Percentiles rank a stretch among this genome's conserved stretches.
These are phyloP conservation scores for Lepidurus apus DNA, from an alignment of 1,140 invertebrate species.

Conservation along the genomic window DNA sequence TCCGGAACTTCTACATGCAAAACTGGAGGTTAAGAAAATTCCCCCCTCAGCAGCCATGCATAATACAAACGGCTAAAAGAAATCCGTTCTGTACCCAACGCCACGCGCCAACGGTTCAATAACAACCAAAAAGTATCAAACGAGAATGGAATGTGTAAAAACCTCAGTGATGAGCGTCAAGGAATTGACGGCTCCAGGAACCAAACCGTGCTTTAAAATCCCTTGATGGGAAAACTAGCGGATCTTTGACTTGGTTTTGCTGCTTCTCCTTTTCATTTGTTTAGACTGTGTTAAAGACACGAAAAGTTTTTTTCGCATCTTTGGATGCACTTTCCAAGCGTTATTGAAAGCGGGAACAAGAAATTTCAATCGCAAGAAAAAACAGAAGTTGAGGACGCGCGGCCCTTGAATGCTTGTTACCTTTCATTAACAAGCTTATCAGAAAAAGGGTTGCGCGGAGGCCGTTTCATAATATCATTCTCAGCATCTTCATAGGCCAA, in stretches of 20 bases:
- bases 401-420: slow-evolving; percentile 51
- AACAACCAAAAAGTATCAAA: neutral
- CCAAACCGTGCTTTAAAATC: neutral
- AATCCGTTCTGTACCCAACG: neutral
- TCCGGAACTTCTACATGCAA: neutral
- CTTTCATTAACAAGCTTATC: slow-evolving; percentile 99
- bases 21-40: neutral
- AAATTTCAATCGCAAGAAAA: neutral
- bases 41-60: neutral
- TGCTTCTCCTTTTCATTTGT: too few species aligned
- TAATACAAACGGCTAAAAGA: neutral
- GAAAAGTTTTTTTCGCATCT: too few species aligned
- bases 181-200: neutral
- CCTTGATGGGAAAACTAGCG: too few species aligned
- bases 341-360: neutral
- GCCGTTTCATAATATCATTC: slow-evolving; percentile 98
- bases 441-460: slow-evolving; percentile 84
- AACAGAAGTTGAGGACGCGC: neutral
- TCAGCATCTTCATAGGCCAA: slow-evolving; percentile 97
- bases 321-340: neutral
- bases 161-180: neutral
- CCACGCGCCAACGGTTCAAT: neutral
- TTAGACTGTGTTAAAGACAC: too few species aligned
- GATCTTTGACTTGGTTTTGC: too few species aligned
- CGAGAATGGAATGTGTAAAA: neutral